phyloP scores from a whole-genome alignment of 2,888 invertebrate genomes.

The Rhabditoides inermis region DNA sequence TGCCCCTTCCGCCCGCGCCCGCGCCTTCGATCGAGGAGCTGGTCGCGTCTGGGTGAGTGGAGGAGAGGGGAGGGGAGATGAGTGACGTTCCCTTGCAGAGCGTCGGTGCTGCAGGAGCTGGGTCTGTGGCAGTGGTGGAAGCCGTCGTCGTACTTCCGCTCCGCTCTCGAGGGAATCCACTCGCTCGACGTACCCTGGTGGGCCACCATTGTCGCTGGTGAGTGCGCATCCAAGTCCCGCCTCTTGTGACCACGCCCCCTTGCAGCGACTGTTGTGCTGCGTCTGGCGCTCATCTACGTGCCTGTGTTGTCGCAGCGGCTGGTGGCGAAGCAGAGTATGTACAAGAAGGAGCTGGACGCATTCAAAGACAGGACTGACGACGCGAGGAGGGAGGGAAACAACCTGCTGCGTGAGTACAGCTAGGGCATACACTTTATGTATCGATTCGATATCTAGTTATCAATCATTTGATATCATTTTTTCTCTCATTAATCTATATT shows the following conservation, averaged over 20 bases:
- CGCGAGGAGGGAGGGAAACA: constrained; percentile 61
- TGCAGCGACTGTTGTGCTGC: constrained; percentile 69
- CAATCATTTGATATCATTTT: background rate
- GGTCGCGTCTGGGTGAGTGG: constrained; percentile 11
- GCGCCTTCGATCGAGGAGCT: constrained; percentile 6
- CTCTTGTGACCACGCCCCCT: constrained; percentile 6
- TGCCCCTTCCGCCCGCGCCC: constrained; percentile 4
- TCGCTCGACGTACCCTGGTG: constrained; percentile 87
- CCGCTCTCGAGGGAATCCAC: constrained; percentile 74
- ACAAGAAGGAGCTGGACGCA: constrained; percentile 74
- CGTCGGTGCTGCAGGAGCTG: constrained; percentile 42
- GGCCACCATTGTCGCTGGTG: constrained; percentile 72
- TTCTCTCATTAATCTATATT: constrained; percentile 31
- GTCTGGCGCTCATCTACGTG: constrained; percentile 73
- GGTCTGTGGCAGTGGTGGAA: constrained; percentile 60
- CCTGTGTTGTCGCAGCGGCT: constrained; percentile 68
- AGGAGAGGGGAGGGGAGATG: no score
- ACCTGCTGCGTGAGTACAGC: constrained; percentile 25
- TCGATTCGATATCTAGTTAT: background rate
- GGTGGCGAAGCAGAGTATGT: constrained; percentile 70
- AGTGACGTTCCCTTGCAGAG: no score
- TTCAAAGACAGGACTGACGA: constrained; percentile 77
- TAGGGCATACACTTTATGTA: background rate
- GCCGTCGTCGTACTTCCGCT: constrained; percentile 75
- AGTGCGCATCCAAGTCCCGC: constrained; percentile 6